A percentile compares a stretch with the other conserved stretches of the same genome.
Conservation (phyloP, 1,140 invertebrate species). For the Diuraphis noxia region DNA sequence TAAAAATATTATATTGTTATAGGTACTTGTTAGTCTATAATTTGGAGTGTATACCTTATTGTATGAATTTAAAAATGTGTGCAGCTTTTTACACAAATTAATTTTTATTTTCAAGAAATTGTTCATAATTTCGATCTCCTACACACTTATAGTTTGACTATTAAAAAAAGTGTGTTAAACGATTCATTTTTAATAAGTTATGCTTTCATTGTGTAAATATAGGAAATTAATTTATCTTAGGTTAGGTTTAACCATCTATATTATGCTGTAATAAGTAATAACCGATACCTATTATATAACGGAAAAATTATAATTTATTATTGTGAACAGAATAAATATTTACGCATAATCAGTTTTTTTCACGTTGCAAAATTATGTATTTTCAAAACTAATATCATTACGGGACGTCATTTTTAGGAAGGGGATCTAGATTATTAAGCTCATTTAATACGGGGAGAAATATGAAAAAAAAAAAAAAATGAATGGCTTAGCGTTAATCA, state of each 20-base stretch:
- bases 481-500: slow-evolving; percentile 44
- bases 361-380: not conserved
- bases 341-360: slow-evolving; percentile 6
- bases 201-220: not conserved
- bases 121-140: not conserved
- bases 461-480: slow-evolving; percentile 13
- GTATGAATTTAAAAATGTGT: not conserved
- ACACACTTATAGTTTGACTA: not conserved
- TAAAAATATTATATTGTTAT: not conserved
- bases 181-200: not conserved
- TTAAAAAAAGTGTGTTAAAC: not conserved
- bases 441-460: slow-evolving; percentile 27
- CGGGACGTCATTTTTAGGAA: not conserved
- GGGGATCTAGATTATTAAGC: slow-evolving; percentile 26
- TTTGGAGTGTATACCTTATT: not conserved
- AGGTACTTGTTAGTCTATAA: not conserved
- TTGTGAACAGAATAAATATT: slow-evolving; percentile 7
- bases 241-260: too few relatives aligned
- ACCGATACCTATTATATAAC: not conserved
- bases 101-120: not conserved
- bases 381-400: slow-evolving; percentile 3
- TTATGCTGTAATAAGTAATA: too few relatives aligned
- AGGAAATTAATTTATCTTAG: too few relatives aligned
- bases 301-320: not conserved
- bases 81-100: not conserved